A percentile compares a stretch with the other conserved stretches of the same genome.
Evolutionary conservation across 2,888 invertebrate genomes (phyloP).

Genomic region (Leptarthrus brevirostris): DNA sequence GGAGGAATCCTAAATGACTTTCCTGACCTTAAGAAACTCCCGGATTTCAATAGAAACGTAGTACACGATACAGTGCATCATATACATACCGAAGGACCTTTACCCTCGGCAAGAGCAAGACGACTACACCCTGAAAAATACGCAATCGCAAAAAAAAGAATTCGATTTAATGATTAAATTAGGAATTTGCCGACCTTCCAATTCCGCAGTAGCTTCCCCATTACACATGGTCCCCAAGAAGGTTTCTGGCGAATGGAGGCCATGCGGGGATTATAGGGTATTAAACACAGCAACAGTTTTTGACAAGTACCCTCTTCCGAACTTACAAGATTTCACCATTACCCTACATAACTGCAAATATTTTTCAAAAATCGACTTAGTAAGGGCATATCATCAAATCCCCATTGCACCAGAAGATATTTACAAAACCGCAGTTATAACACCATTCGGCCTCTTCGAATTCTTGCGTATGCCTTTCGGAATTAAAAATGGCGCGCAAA

Average conservation of each 20-base stretch:
- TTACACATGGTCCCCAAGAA: constrained; percentile 57
- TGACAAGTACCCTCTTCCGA: constrained; percentile 39
- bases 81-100: constrained; percentile 51
- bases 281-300: constrained; percentile 30
- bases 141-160: constrained; percentile 54
- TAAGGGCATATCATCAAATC: too few relatives aligned
- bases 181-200: constrained; percentile 57
- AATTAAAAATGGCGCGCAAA: constrained; percentile 55
- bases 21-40: background rate
- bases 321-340: constrained; percentile 24
- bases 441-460: constrained; percentile 61
- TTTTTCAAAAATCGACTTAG: constrained; percentile 57
- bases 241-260: constrained; percentile 13
- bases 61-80: constrained; percentile 33
- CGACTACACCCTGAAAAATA: constrained; percentile 55
- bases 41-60: background rate
- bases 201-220: constrained; percentile 56
- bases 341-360: constrained; percentile 33
- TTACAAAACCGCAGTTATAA: constrained; percentile 60
- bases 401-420: too few relatives aligned
- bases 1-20: constrained; percentile 8
- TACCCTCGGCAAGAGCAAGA: constrained; percentile 51
- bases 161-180: constrained; percentile 55
- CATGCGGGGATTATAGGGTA: constrained; percentile 42
- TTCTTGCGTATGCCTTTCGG: constrained; percentile 60